Evolutionary conservation across 2,113 vertebrate genomes (phyloP), one percentile per base, ranked within the genome.

Genomic region (Diadophis punctatus): DNA sequence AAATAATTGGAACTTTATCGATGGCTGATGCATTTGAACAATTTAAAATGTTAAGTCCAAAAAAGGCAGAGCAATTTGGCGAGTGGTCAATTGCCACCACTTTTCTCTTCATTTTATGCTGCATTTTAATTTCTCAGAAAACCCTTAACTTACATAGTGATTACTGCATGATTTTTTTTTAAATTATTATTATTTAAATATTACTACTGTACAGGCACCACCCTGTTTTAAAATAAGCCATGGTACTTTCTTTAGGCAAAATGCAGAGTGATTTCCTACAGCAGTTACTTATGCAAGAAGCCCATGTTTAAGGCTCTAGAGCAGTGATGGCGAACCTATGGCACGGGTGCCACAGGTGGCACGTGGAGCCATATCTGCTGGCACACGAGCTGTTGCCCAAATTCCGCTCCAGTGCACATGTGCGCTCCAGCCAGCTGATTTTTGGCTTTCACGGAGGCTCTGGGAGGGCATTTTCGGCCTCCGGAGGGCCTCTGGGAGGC

Each of bases 41-140:
- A 48, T 10, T 30, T 25, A 12, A 51, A 55, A 87, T 95, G 30
- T 94, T 94, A 94, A 68, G 93, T 94, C 8, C 74, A 92, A 91
- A 94, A 0, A 30, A 60, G 3, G 92, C 27, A 30, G 86, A 7
- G 55, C 30, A 95, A 94, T 49, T 60, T 48, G 88, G 80, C 84
- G 87, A 9, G 87, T 43, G 84, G 11, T 53, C 30, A 18, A 91
- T 56, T 6, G 1, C 12, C 0, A 0, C 60, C 49, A 46, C 55
- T 88, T 88, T 91, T 87, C 89, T 90, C 90, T 91, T 91, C 90
- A 92, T 91, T 7, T 91, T 43, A 56, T 84, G 4, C 68, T 30
- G 48, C 20, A 68, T 91, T 63, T 51, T 87, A 87, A 85, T 30
- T 9, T 43, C 48, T 52, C 49, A 90, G 34, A 27, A 34, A 89